Conservation (phyloP, 2,113 vertebrate genomes). For the Hydrolagus affinis region DNA sequence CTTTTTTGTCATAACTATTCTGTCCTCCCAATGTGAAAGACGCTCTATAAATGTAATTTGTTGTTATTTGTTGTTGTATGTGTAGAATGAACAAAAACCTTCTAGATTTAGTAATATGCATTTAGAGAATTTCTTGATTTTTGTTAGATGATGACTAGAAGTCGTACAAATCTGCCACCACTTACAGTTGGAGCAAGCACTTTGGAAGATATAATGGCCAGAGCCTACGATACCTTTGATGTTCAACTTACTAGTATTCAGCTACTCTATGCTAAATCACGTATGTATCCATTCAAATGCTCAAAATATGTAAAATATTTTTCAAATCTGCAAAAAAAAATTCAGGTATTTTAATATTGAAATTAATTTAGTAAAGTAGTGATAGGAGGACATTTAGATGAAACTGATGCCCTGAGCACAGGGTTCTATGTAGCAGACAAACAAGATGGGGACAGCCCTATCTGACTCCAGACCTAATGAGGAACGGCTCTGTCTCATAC, state of each 20-base stretch:
- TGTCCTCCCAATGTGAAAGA: too few species aligned
- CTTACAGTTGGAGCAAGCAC: slow-evolving; percentile 60
- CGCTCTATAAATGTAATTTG: background rate
- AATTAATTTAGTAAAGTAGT: background rate
- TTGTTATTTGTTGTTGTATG: background rate
- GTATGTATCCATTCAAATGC: slow-evolving; percentile 52
- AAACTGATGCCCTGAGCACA: too few species aligned
- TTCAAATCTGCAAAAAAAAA: slow-evolving; percentile 11
- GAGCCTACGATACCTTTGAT: slow-evolving; percentile 90
- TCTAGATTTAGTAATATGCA: background rate
- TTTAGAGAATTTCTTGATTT: slow-evolving; percentile 28
- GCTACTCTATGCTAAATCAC: slow-evolving; percentile 76
- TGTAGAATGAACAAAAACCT: background rate
- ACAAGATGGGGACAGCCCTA: too few species aligned
- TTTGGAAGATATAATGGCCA: slow-evolving; percentile 86
- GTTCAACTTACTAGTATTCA: slow-evolving; percentile 85
- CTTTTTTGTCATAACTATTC: background rate
- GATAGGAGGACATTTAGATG: background rate
- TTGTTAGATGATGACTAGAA: slow-evolving; percentile 71
- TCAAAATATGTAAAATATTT: background rate
- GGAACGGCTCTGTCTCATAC: too few species aligned
- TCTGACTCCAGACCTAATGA: too few species aligned
- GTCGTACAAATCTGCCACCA: slow-evolving; percentile 64
- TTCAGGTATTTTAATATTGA: slow-evolving; percentile 27
- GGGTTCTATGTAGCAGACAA: too few species aligned